Percentiles rank a stretch among this genome's conserved stretches.
phyloP scores from a whole-genome alignment of 1,140 invertebrate species.

The Teleopsis dalmanni region DNA sequence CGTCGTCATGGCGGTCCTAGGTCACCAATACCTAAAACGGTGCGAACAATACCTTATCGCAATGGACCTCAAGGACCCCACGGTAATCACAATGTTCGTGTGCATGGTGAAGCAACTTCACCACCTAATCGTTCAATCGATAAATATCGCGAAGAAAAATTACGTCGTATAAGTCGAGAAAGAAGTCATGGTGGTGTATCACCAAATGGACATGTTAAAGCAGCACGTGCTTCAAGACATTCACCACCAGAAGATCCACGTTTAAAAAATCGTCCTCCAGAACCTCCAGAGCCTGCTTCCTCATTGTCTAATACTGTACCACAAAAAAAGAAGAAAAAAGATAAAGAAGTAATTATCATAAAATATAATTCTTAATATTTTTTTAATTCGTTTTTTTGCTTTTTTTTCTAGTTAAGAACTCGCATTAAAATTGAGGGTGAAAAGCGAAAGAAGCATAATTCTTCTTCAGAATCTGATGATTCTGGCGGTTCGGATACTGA shows the following conservation, averaged over 20 bases:
- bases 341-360: slow-evolving; percentile 3
- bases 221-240: slow-evolving; percentile 30
- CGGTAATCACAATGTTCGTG: slow-evolving; percentile 19
- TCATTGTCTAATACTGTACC: slow-evolving; percentile 18
- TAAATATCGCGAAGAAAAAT: slow-evolving; percentile 37
- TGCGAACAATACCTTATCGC: slow-evolving; percentile 35
- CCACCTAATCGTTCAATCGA: slow-evolving; percentile 34
- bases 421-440: slow-evolving; percentile 44
- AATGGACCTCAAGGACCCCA: slow-evolving; percentile 16
- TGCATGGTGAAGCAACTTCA: slow-evolving; percentile 30
- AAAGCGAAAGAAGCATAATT: slow-evolving; percentile 41
- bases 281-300: slow-evolving; percentile 39
- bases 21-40: slow-evolving; percentile 33
- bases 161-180: slow-evolving; percentile 31
- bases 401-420: slow-evolving; percentile 27
- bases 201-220: slow-evolving; percentile 29
- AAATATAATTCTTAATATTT: not conserved
- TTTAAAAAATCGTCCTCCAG: slow-evolving; percentile 39
- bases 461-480: slow-evolving; percentile 41
- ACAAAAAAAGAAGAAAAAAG: slow-evolving; percentile 36
- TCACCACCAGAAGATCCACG: slow-evolving; percentile 42
- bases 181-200: slow-evolving; percentile 17
- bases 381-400: not conserved
- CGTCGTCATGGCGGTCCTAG: slow-evolving; percentile 31
- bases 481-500: slow-evolving; percentile 39